Evolutionary conservation across 1,140 invertebrate species (phyloP), one percentile per base, ranked within the genome.

Genomic region (Drosophila malerkotliana): DNA sequence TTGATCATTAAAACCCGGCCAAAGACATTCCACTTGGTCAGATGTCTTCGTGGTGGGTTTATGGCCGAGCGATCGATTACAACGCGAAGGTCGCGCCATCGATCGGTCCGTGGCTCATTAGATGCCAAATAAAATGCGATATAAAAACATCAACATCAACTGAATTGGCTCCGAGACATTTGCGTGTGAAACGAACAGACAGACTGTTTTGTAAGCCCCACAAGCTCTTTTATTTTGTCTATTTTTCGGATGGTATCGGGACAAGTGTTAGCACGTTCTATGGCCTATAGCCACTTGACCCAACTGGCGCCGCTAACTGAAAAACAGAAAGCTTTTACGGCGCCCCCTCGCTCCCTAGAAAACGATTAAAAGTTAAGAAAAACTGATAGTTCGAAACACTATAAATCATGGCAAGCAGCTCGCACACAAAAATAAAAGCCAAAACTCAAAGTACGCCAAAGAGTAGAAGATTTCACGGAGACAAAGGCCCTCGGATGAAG

Each of bases 81-180:
- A 87, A 83, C 67, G 56, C 79, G 83, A 87, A 87, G 83, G 83
- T 79, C 83, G 83, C 63, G 32, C 68, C 52, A 56, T 69, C 67
- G 66, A 49, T 71, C 67, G 66, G 67, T 67, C 60, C 66, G 63
- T 15, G 28, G 71, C 81, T 82, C 83, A 87, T 87, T 87, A 87
- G 87, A 88, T 83, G 83, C 79, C 79, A 88, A 87, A 87, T 88
- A 88, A 87, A 87, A 88, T 87, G 67, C 74, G 79, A 72, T 88
- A 87, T 83, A 87, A 83, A 88, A 87, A 76, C 79, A 88, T 72
- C 55, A 79, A 57, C 59, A 88, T 72, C 55, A 79, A 57, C 59
- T 30, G 68, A 85, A 87, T 85, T 85, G 78, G 68, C 74, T 85
- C 32, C 75, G 57, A 79, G 72, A 78, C 83, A 82, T 57, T 82